These are phyloP conservation scores for Branchinecta lindahli DNA, from an alignment of 1,140 invertebrate species.

Conservation along the genomic window DNA sequence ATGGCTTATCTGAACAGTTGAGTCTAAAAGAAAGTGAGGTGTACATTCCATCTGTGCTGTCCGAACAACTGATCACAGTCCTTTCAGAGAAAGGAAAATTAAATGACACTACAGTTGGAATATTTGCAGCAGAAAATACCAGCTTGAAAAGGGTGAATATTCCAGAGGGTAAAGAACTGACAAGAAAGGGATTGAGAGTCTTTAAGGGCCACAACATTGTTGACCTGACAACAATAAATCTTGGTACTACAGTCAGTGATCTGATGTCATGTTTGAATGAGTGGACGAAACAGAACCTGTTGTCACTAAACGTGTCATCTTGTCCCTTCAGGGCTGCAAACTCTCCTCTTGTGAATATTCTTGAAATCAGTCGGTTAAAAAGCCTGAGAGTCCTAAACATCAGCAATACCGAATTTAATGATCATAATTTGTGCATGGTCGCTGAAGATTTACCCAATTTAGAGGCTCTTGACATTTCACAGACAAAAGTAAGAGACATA, in stretches of 20 bases:
- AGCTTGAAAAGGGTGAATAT: constrained; percentile 38
- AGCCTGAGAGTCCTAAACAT: constrained; percentile 51
- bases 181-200: constrained; percentile 44
- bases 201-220: constrained; percentile 47
- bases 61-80: constrained; percentile 45
- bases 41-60: constrained; percentile 48
- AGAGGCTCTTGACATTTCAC: constrained; percentile 52
- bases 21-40: constrained; percentile 45
- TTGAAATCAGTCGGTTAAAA: constrained; percentile 34
- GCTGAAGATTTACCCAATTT: constrained; percentile 49
- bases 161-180: constrained; percentile 34
- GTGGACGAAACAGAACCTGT: constrained; percentile 51
- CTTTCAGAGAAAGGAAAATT: constrained; percentile 46
- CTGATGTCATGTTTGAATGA: constrained; percentile 51
- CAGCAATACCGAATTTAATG: constrained; percentile 53
- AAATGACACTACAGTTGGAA: constrained; percentile 43
- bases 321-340: constrained; percentile 37
- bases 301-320: constrained; percentile 45
- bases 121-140: constrained; percentile 50
- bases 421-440: constrained; percentile 47
- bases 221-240: constrained; percentile 44
- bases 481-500: constrained; percentile 49
- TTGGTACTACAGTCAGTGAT: constrained; percentile 47
- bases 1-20: constrained; percentile 32
- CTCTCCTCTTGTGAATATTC: constrained; percentile 29